These are phyloP conservation scores for Limnephilus auricula DNA, from an alignment of 2,888 invertebrate species.

Conservation along the genomic window DNA sequence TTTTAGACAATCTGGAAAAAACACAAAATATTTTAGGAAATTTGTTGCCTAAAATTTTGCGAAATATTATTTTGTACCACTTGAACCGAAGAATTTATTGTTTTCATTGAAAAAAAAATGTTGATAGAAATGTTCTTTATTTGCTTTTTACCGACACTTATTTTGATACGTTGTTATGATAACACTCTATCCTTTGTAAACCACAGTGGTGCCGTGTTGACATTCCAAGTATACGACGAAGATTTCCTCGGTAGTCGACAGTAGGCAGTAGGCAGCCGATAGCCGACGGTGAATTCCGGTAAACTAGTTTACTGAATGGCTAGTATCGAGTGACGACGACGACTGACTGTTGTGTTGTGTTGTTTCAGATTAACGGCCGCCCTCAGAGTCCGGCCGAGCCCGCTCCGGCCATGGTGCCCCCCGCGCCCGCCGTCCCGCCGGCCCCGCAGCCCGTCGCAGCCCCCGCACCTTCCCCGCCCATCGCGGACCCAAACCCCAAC, in stretches of 20 bases:
- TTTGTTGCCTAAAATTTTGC: neutral
- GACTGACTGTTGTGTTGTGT: conserved; percentile 39
- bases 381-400: conserved; percentile 70
- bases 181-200: neutral
- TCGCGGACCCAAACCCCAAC: conserved; percentile 70
- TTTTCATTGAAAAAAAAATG: neutral
- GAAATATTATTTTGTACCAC: neutral
- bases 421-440: conserved; percentile 72
- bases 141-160: neutral
- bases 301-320: neutral
- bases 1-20: neutral
- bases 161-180: conserved; percentile 2
- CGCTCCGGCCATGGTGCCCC: conserved; percentile 71
- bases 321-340: too few species aligned
- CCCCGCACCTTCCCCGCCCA: conserved; percentile 71
- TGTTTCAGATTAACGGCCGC: conserved; percentile 73
- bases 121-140: neutral
- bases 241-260: neutral
- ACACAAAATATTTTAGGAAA: neutral
- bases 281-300: neutral
- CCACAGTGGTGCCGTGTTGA: conserved; percentile 39
- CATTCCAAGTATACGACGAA: neutral
- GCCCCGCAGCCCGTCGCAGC: conserved; percentile 70
- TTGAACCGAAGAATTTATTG: neutral
- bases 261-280: too few species aligned